Base-by-base conservation (phyloP, 1,140 invertebrate genomes). In the Akabosia matsudoensis region DNA sequence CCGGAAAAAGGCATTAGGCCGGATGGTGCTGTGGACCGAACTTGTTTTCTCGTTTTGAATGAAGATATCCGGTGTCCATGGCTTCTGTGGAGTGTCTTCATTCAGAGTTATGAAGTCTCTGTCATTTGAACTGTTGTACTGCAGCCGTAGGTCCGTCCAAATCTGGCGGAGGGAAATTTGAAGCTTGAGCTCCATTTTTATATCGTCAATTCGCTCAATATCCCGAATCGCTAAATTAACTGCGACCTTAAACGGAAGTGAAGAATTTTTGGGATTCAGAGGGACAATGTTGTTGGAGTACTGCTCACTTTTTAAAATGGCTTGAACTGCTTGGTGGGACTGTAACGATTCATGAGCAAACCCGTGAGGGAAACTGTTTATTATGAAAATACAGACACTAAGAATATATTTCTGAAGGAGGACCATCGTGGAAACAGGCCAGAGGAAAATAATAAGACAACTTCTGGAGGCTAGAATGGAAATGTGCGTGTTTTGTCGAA, bases 51-150 rank as follows among this genome's bases (percentile, higher is more conserved):
- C 61, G 28, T 67, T 10, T 4, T 67, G 7, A 7, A 67, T n/a
- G n/a, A 67, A 67, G 10, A 31, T 67, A n/a, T 67, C 61, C 22
- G 61, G 61, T 13, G 28, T 67, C 61, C 61, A 67, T 7, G 61
- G 61, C 7, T 2, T 28, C 10, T 67, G 30, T 28, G 24, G 1
- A 1, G n/a, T 13, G 22, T 67, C 61, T 2, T 2, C 61, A 10
- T 67, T 7, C n/a, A 67, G 3, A 10, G 61, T 67, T 10, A 67
- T 30, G 30, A 10, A 30, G 61, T 30, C 61, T 13, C 13, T 10
- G 2, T 3, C 7, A 31, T 30, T n/a, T 4, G 3, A 10, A 2
- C 3, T 30, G 3, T 28, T 2, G 61, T 67, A 67, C 4, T 28
- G 22, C 61, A 67, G 28, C 1, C 61, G 61, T 1, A 10, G 3